These are phyloP conservation scores for Eueides isabella DNA, from an alignment of 1,140 invertebrate species.

Conservation along the genomic window DNA sequence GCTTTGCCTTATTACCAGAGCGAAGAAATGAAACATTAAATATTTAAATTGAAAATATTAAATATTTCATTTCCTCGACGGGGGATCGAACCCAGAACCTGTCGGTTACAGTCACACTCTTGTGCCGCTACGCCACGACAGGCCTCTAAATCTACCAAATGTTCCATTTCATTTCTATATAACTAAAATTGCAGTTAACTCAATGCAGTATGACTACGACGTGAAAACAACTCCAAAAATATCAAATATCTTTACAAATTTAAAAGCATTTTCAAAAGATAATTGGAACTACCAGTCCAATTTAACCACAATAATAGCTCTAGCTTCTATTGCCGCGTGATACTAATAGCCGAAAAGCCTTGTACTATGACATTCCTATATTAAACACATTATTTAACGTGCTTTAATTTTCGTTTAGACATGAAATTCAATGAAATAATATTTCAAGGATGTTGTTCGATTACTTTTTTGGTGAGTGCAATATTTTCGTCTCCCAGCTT, in stretches of 20 bases:
- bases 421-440: not conserved
- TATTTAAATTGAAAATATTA: no score
- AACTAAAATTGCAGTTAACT: not conserved
- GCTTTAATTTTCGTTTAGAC: not conserved
- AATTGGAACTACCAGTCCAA: not conserved
- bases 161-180: not conserved
- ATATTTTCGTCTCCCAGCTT: no score
- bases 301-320: constrained; percentile 7
- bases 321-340: not conserved
- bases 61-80: no score
- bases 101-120: no score
- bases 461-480: no score
- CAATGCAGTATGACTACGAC: not conserved
- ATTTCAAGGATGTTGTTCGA: no score
- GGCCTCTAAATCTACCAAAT: not conserved
- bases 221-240: constrained; percentile 12
- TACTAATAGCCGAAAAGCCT: not conserved
- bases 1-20: no score
- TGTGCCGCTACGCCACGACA: no score
- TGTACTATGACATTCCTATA: not conserved
- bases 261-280: not conserved
- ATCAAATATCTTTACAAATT: not conserved
- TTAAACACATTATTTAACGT: not conserved
- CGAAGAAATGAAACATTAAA: no score
- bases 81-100: no score